Conservation (phyloP, 2,113 vertebrate species). For the Turnix velox region DNA sequence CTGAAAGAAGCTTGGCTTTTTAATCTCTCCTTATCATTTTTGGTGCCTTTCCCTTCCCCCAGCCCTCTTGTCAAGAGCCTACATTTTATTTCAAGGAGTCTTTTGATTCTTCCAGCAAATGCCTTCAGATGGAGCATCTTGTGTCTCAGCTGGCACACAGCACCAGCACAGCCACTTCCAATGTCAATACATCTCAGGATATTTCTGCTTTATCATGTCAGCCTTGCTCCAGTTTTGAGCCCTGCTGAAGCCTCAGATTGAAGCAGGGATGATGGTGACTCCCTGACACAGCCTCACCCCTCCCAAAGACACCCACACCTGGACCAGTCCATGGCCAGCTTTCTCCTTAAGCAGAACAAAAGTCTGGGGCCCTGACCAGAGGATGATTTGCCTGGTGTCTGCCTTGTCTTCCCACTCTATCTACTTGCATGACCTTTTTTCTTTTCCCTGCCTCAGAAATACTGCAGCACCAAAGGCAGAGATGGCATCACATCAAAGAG, state of each 20-base stretch:
- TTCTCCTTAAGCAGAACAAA: not conserved
- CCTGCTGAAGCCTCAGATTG: not conserved
- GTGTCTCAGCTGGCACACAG: not conserved
- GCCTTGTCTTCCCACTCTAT: not conserved
- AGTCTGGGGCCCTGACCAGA: not conserved
- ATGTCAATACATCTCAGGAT: not conserved
- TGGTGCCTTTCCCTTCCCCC: fast-evolving
- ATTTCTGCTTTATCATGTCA: not conserved
- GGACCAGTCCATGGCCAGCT: not conserved
- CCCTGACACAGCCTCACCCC: not conserved
- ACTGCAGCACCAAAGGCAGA: not conserved
- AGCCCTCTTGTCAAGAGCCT: not conserved
- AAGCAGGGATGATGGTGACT: not conserved
- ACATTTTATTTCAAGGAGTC: not conserved
- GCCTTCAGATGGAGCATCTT: not conserved
- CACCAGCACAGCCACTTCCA: not conserved
- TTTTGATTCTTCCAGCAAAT: not conserved
- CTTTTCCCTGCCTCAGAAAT: not conserved
- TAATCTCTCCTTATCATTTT: not conserved
- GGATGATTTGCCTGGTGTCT: not conserved
- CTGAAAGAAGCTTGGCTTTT: not conserved
- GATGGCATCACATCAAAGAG: not conserved
- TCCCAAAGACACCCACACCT: not conserved
- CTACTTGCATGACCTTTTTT: not conserved
- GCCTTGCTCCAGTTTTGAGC: not conserved